phyloP scores from a whole-genome alignment of 1,140 invertebrate genomes.

The Aplysia californica region DNA sequence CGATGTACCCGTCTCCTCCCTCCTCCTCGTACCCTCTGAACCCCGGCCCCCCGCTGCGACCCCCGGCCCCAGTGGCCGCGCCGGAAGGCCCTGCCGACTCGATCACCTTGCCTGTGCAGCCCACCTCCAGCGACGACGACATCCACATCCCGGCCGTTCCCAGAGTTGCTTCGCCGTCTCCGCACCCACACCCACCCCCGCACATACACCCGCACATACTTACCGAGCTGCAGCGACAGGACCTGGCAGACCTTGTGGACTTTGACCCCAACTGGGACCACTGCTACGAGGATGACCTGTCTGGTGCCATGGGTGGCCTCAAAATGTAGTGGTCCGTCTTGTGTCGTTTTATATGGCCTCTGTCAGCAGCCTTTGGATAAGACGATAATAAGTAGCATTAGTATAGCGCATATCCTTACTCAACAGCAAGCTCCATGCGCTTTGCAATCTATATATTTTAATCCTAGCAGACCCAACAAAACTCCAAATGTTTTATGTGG shows the following conservation, averaged over 20 bases:
- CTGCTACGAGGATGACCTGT: conserved; percentile 22
- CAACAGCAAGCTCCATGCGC: too few species aligned
- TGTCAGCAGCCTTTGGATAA: too few species aligned
- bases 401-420: too few species aligned
- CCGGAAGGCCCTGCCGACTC: background rate
- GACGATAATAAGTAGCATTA: too few species aligned
- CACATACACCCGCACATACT: background rate
- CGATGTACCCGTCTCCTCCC: background rate
- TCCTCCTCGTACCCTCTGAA: background rate
- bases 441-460: too few species aligned
- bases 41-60: background rate
- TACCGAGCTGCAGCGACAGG: too few species aligned
- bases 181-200: background rate
- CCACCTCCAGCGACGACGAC: background rate
- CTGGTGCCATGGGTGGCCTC: conserved; percentile 16
- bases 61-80: background rate
- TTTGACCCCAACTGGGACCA: conserved; percentile 25
- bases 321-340: too few species aligned
- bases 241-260: conserved; percentile 4
- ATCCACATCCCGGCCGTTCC: background rate
- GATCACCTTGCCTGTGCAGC: background rate
- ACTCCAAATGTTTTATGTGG: too few species aligned
- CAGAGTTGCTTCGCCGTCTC: background rate
- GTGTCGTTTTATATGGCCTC: too few species aligned
- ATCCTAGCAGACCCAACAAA: too few species aligned